Conservation (phyloP, 2,113 vertebrate genomes). For the Lonchura striata region DNA sequence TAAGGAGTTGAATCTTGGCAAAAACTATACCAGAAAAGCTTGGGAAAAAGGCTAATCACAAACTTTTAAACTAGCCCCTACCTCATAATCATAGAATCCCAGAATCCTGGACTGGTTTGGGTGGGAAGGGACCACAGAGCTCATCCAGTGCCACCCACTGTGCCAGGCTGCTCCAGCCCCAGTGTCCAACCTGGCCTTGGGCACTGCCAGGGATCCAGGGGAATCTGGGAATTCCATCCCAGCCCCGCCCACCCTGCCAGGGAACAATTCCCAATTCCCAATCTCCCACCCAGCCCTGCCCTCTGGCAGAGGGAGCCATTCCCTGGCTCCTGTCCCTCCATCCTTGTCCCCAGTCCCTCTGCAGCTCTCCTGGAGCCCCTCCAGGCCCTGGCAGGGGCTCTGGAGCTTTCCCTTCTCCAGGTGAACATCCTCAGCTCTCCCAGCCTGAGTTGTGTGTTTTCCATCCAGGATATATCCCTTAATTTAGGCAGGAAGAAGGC, state of each 20-base stretch:
- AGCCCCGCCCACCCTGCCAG: background rate
- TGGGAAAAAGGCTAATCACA: background rate
- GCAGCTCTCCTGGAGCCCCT: background rate
- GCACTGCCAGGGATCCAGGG: background rate
- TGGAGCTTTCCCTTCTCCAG: background rate
- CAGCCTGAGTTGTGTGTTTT: background rate
- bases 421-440: background rate
- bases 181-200: background rate
- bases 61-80: background rate
- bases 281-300: rapidly evolving
- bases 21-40: background rate
- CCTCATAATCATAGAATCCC: background rate
- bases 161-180: background rate
- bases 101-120: background rate
- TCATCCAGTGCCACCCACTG: background rate
- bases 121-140: rapidly evolving
- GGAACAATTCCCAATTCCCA: background rate
- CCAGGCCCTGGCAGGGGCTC: rapidly evolving
- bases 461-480: background rate
- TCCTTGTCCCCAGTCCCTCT: background rate
- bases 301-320: background rate
- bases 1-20: background rate
- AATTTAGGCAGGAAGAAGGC: background rate
- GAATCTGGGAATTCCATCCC: background rate
- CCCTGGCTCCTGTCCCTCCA: background rate